These are phyloP conservation scores for Ernsta delagoae DNA, from an alignment of 2,888 invertebrate species.

Conservation along the genomic window DNA sequence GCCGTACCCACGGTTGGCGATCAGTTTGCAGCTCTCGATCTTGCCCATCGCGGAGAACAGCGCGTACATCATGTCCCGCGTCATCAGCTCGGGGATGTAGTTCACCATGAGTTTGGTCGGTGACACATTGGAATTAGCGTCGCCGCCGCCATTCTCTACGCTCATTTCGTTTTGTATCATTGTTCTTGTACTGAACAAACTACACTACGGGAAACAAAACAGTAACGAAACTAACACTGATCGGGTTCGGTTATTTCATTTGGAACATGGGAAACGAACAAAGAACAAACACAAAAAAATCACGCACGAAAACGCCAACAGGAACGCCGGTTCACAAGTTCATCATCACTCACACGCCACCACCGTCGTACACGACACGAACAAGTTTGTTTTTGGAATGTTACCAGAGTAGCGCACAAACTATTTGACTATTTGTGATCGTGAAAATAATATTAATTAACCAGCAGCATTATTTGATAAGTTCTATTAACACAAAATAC, in stretches of 20 bases:
- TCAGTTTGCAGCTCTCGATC: conserved; percentile 81
- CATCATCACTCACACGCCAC: conserved; percentile 61
- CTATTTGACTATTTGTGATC: neutral
- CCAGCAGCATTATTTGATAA: too few species aligned
- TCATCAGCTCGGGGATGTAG: conserved; percentile 83
- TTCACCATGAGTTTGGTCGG: conserved; percentile 85
- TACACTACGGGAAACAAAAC: conserved; percentile 80
- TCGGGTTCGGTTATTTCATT: conserved; percentile 74
- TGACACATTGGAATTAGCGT: conserved; percentile 82
- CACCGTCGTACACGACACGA: conserved; percentile 41
- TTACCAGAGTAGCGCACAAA: conserved; percentile 63
- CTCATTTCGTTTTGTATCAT: conserved; percentile 78
- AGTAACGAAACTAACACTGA: conserved; percentile 73
- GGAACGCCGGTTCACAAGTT: conserved; percentile 83
- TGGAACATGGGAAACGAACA: conserved; percentile 74
- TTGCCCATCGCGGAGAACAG: conserved; percentile 83
- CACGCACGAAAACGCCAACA: conserved; percentile 77
- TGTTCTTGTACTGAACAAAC: conserved; percentile 68
- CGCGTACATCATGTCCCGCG: conserved; percentile 84
- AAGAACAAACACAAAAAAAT: conserved; percentile 77
- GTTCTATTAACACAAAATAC: too few species aligned
- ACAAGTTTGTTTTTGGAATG: conserved; percentile 79
- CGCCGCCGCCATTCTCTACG: conserved; percentile 84
- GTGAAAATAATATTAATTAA: neutral
- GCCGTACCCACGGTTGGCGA: conserved; percentile 81